These are phyloP conservation scores for Brenthis daphne DNA, from an alignment of 2,888 invertebrate genomes.

Conservation along the genomic window DNA sequence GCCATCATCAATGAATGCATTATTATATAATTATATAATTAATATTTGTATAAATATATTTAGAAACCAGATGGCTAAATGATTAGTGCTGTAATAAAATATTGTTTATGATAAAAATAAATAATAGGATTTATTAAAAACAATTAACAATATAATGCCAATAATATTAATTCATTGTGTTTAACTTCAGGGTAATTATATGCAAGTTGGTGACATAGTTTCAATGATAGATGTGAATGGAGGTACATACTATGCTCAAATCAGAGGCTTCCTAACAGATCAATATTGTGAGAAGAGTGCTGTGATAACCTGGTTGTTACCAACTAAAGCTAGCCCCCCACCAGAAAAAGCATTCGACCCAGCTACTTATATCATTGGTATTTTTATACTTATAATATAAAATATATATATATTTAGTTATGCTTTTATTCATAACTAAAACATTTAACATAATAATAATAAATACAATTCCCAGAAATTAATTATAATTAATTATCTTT, in stretches of 20 bases:
- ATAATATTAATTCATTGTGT: slow-evolving; percentile 23
- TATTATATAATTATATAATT: background rate
- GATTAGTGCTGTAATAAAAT: too few species aligned
- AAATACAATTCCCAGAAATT: too few species aligned
- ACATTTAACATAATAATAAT: too few species aligned
- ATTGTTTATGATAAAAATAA: background rate
- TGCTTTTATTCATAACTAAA: too few species aligned
- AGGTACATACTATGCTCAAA: slow-evolving; percentile 93
- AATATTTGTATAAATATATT: background rate
- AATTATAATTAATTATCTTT: too few species aligned
- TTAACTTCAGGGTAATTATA: slow-evolving; percentile 85
- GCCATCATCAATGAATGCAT: background rate
- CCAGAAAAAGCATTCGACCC: slow-evolving; percentile 92
- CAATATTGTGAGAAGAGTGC: slow-evolving; percentile 97
- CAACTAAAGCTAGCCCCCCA: slow-evolving; percentile 90
- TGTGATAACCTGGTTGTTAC: slow-evolving; percentile 94
- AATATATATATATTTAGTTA: slow-evolving; percentile 20
- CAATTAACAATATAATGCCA: background rate
- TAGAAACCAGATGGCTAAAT: too few species aligned
- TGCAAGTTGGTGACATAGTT: slow-evolving; percentile 95
- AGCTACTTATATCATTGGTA: slow-evolving; percentile 93
- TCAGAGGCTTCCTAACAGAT: slow-evolving; percentile 93
- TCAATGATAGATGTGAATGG: slow-evolving; percentile 90
- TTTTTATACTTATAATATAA: slow-evolving; percentile 15
- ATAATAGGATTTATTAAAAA: background rate